Percentiles rank a stretch among this genome's conserved stretches.
Conservation (phyloP, 1,140 invertebrate species). For the Drosophila sulfurigaster region DNA sequence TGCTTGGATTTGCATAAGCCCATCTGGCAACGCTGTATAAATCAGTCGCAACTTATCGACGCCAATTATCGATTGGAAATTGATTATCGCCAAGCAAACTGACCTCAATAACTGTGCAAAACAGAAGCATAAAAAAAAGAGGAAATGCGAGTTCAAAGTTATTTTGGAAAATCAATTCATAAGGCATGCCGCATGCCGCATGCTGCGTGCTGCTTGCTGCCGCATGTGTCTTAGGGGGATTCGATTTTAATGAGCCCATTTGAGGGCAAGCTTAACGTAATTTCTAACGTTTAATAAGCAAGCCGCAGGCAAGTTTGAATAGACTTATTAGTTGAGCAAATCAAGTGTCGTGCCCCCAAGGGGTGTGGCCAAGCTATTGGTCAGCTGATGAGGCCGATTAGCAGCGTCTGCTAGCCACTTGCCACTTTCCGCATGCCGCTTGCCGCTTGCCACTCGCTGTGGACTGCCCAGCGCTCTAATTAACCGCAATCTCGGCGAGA, state of each 20-base stretch:
- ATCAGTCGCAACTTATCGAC: no score
- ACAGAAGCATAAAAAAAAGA: no score
- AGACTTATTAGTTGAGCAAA: slow-evolving; percentile 37
- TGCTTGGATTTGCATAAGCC: no score
- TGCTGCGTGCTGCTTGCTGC: neutral
- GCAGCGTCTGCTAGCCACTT: slow-evolving; percentile 17
- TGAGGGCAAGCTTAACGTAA: slow-evolving; percentile 31
- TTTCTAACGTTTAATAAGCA: slow-evolving; percentile 25
- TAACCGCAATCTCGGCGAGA: slow-evolving; percentile 46
- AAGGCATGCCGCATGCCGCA: slow-evolving; percentile 20
- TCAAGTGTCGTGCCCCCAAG: slow-evolving; percentile 11
- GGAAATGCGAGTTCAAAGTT: neutral
- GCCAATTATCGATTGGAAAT: no score
- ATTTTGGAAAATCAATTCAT: neutral
- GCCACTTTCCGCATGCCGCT: neutral
- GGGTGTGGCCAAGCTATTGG: slow-evolving; percentile 2
- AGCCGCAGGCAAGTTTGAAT: slow-evolving; percentile 32
- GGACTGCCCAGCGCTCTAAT: slow-evolving; percentile 27
- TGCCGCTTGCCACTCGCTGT: neutral
- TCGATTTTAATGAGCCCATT: slow-evolving; percentile 41
- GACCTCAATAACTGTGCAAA: neutral
- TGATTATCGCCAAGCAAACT: neutral
- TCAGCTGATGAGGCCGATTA: slow-evolving; percentile 41
- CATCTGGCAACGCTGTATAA: no score
- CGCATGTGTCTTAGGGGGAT: slow-evolving; percentile 16